Evolutionary conservation across 2,888 invertebrate species (phyloP).

Genomic region (Boloria euphrosyne): DNA sequence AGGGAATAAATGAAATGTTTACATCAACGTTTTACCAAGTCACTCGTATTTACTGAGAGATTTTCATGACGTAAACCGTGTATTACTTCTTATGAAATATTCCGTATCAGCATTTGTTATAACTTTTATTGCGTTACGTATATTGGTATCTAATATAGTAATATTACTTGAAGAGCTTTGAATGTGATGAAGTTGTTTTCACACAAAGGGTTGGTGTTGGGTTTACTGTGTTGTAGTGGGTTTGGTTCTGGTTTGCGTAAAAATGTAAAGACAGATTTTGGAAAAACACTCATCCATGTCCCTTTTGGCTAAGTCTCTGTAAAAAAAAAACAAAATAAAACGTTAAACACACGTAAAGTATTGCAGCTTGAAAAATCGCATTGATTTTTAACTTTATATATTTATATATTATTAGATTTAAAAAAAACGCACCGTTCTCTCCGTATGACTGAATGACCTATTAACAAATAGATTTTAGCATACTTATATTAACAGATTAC

Average conservation of each 20-base stretch:
- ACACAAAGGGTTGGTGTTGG: not conserved
- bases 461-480: no score
- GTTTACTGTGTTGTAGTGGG: not conserved
- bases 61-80: constrained; percentile 50
- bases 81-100: constrained; percentile 57
- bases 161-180: constrained; percentile 6
- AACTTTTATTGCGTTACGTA: constrained; percentile 20
- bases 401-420: no score
- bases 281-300: no score
- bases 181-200: constrained; percentile 10
- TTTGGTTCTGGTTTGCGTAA: not conserved
- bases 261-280: no score
- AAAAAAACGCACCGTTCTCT: no score
- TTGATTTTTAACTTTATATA: no score
- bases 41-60: constrained; percentile 4
- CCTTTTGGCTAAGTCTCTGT: no score
- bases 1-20: constrained; percentile 19
- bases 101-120: constrained; percentile 57
- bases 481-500: no score
- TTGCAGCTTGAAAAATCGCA: no score
- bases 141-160: constrained; percentile 8
- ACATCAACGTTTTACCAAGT: constrained; percentile 16
- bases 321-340: no score
- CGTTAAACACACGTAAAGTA: no score
- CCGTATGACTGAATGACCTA: no score